phyloP scores from a whole-genome alignment of 1,140 invertebrate species.

The Drosophila elegans region DNA sequence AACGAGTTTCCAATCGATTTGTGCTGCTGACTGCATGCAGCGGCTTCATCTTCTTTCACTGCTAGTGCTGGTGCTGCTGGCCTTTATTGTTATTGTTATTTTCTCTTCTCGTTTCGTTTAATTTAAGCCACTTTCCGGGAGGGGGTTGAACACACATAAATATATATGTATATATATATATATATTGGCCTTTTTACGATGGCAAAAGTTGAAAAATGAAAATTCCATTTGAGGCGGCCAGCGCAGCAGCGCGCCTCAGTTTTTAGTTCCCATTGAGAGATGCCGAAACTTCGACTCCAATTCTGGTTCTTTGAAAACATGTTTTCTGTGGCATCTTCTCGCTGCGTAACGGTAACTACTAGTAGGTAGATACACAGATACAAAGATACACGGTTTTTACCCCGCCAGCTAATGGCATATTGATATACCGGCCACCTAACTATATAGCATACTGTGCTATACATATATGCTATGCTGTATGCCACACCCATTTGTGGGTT shows the following conservation, averaged over 20 bases:
- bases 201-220: conserved; percentile 24
- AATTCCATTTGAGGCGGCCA: conserved; percentile 20
- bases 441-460: not conserved
- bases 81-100: conserved; percentile 42
- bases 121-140: conserved; percentile 58
- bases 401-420: conserved; percentile 54
- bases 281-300: conserved; percentile 7
- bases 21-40: conserved; percentile 20
- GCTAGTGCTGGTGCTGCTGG: not conserved
- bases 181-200: conserved; percentile 17
- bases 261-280: conserved; percentile 12
- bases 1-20: conserved; percentile 52
- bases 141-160: too few species aligned
- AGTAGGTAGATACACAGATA: conserved; percentile 53
- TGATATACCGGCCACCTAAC: conserved; percentile 44
- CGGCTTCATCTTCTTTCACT: conserved; percentile 1
- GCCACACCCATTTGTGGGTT: conserved; percentile 46
- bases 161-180: not conserved
- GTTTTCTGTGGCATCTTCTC: conserved; percentile 51
- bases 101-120: conserved; percentile 52
- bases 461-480: too few species aligned
- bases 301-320: conserved; percentile 41
- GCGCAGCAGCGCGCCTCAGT: conserved; percentile 1
- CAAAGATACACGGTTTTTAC: conserved; percentile 24
- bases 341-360: conserved; percentile 79